phyloP scores from a whole-genome alignment of 2,113 vertebrate species.

The Prietella phreatophila region DNA sequence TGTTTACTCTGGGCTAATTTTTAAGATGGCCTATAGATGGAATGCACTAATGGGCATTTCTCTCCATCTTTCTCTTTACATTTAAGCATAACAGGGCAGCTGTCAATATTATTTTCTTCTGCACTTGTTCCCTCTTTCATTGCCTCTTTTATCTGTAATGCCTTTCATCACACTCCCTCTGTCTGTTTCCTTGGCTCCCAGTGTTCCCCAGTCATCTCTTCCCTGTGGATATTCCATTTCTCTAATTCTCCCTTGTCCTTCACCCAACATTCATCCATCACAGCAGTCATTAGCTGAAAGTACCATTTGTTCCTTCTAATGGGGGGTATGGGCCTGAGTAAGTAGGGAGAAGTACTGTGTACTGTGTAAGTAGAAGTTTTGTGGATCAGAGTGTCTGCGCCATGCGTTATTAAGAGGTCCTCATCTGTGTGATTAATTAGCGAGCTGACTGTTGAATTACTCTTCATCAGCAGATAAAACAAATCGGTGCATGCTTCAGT shows the following conservation, averaged over 20 bases:
- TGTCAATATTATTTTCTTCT: background rate
- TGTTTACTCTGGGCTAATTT: slow-evolving; percentile 1
- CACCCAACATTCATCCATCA: background rate
- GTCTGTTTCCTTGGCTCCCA: slow-evolving; percentile 31
- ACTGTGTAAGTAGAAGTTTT: too few relatives aligned
- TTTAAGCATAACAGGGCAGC: background rate
- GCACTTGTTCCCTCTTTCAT: background rate
- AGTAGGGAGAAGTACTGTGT: background rate
- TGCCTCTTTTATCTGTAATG: slow-evolving; percentile 4
- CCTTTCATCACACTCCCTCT: slow-evolving; percentile 27
- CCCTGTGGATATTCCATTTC: slow-evolving; percentile 39
- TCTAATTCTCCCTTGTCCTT: background rate
- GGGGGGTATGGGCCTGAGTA: background rate
- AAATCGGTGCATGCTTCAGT: slow-evolving; percentile 37
- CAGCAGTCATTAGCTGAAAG: slow-evolving; percentile 23
- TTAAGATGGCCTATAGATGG: slow-evolving; percentile 32
- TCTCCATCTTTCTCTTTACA: background rate
- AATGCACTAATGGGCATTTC: background rate
- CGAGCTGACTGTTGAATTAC: slow-evolving; percentile 55
- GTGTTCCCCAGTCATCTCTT: slow-evolving; percentile 26
- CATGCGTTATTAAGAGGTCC: slow-evolving; percentile 59
- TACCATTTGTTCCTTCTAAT: slow-evolving; percentile 28
- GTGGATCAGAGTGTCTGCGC: background rate
- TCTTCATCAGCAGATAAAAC: slow-evolving; percentile 63
- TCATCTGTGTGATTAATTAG: slow-evolving; percentile 62